A percentile compares a stretch with the other conserved stretches of the same genome.
Conservation (phyloP, 2,113 vertebrate genomes). For the Cyanistes caeruleus region DNA sequence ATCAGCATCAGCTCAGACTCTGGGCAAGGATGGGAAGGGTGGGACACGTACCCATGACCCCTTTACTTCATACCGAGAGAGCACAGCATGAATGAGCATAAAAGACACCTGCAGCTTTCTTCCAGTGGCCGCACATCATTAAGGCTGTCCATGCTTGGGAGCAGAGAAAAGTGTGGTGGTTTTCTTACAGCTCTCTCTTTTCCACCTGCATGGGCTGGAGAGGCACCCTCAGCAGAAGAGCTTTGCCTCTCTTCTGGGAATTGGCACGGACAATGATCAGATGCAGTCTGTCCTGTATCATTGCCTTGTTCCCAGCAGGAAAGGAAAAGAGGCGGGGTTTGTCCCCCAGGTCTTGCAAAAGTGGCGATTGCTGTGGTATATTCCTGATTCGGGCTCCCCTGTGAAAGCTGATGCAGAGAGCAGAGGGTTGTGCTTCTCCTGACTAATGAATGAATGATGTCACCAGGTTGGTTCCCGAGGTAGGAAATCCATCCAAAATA, state of each 20-base stretch:
- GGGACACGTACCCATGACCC: rapidly evolving
- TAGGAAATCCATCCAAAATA: conserved; percentile 25
- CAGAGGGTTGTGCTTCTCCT: not conserved
- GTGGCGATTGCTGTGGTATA: rapidly evolving
- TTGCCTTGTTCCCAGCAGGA: not conserved
- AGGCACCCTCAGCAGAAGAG: not conserved
- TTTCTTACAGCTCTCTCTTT: not conserved
- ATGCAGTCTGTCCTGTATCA: not conserved
- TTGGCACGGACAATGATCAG: not conserved
- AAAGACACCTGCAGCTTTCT: not conserved
- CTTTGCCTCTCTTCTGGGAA: not conserved
- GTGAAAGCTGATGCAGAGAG: not conserved
- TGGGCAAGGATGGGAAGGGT: not conserved
- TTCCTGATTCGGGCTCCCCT: not conserved
- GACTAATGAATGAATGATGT: conserved; percentile 33
- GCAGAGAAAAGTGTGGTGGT: not conserved
- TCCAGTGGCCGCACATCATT: not conserved
- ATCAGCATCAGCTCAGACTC: not conserved
- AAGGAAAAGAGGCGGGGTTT: not conserved
- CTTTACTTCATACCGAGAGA: not conserved
- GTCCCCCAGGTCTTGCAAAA: not conserved
- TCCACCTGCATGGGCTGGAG: not conserved
- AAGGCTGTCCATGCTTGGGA: not conserved
- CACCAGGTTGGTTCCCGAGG: conserved; percentile 15
- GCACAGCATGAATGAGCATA: not conserved